Evolutionary conservation across 2,888 invertebrate species (phyloP).

Genomic region (Metellina segmentata): DNA sequence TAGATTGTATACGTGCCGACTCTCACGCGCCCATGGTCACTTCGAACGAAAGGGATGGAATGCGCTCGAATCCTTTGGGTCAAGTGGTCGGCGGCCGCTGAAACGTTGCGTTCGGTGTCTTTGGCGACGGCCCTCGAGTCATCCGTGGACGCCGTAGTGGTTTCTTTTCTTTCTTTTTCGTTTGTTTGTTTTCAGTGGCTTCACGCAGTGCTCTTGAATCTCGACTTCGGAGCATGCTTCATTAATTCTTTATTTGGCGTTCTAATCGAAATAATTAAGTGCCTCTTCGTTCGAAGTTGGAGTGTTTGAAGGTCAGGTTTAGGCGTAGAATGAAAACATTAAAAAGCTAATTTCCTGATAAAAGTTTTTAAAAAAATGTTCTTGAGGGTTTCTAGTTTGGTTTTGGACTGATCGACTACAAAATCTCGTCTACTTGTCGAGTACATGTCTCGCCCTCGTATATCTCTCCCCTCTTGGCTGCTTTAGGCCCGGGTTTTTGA

Average conservation of each 20-base stretch:
- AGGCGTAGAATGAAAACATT: too few relatives aligned
- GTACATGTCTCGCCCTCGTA: too few relatives aligned
- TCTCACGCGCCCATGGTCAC: conserved; percentile 4
- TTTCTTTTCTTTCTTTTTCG: neutral
- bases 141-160: neutral
- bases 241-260: neutral
- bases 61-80: neutral
- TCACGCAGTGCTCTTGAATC: neutral
- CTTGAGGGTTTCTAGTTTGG: too few relatives aligned
- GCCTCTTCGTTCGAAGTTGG: too few relatives aligned
- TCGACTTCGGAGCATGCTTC: neutral
- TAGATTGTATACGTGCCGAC: conserved; percentile 29
- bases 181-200: neutral
- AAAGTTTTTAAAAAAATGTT: too few relatives aligned
- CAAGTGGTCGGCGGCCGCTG: conserved; percentile 32
- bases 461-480: too few relatives aligned
- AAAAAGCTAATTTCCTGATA: too few relatives aligned
- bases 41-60: neutral
- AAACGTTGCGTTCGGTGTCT: conserved; percentile 8
- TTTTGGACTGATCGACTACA: too few relatives aligned
- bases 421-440: too few relatives aligned
- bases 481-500: too few relatives aligned
- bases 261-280: neutral
- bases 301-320: too few relatives aligned
- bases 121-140: neutral